Evolutionary conservation across 2,888 invertebrate species (phyloP).

Genomic region (Heteromurus nitidus): DNA sequence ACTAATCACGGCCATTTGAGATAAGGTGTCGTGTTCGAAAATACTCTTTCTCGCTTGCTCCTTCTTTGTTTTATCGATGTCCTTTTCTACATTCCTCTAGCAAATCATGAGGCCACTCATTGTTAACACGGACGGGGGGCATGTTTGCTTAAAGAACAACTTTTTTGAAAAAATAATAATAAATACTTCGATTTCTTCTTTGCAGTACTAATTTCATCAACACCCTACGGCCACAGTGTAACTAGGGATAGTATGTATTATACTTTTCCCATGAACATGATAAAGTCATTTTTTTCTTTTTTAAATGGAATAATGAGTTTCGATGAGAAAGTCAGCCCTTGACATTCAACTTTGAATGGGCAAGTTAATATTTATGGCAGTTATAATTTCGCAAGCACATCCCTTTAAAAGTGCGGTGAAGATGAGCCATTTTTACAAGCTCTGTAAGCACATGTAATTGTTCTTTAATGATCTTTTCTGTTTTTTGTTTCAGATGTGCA

Average conservation of each 20-base stretch:
- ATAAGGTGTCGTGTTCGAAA: too few relatives aligned
- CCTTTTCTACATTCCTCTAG: too few relatives aligned
- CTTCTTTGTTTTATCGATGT: too few relatives aligned
- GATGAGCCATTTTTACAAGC: conserved; percentile 8
- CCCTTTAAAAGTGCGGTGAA: background rate
- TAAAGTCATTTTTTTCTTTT: conserved; percentile 38
- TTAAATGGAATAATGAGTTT: conserved; percentile 55
- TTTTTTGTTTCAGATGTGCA: conserved; percentile 51
- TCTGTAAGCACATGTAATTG: conserved; percentile 32
- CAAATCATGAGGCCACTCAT: too few relatives aligned
- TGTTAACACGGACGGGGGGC: too few relatives aligned
- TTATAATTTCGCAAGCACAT: too few relatives aligned
- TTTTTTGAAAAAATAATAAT: too few relatives aligned
- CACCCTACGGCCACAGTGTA: conserved; percentile 34
- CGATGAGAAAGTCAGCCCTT: conserved; percentile 59
- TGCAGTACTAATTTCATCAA: background rate
- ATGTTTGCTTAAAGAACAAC: too few relatives aligned
- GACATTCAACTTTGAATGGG: conserved; percentile 38
- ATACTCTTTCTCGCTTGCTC: too few relatives aligned
- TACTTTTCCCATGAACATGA: conserved; percentile 21
- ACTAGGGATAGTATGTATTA: conserved; percentile 9
- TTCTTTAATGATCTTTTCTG: conserved; percentile 56
- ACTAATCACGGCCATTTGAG: too few relatives aligned
- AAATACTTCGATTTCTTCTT: too few relatives aligned
- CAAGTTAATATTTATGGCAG: background rate